Evolutionary conservation across 2,797 vertebrate genomes (phyloP).

Genomic region (Peromyscus attwateri): DNA sequence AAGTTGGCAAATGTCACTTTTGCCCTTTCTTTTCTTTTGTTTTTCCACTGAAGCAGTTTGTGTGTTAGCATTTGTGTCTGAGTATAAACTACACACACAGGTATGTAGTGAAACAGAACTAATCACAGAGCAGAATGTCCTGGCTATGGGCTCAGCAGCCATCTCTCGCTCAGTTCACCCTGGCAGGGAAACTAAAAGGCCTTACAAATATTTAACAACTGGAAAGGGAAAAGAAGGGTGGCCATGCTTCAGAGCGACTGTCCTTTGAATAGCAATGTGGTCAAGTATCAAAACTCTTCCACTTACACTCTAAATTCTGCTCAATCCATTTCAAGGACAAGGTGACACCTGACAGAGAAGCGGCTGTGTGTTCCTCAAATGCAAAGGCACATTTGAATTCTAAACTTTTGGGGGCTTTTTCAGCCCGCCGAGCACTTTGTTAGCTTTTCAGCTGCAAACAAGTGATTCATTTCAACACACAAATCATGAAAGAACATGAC

Average conservation of each 20-base stretch:
- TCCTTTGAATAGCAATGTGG: constrained; percentile 14
- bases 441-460: constrained; percentile 69
- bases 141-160: background rate
- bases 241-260: background rate
- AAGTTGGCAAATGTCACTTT: background rate
- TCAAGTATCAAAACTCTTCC: constrained; percentile 45
- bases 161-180: constrained; percentile 10
- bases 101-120: background rate
- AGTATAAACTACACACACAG: background rate
- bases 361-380: background rate
- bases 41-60: background rate
- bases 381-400: constrained; percentile 33
- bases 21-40: constrained; percentile 12
- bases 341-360: constrained; percentile 15
- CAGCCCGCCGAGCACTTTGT: constrained; percentile 23
- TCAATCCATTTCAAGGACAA: constrained; percentile 58
- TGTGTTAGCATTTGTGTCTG: constrained; percentile 54
- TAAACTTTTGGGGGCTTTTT: constrained; percentile 57
- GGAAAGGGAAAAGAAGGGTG: background rate
- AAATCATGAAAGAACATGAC: constrained; percentile 73
- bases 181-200: constrained; percentile 49
- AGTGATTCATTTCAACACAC: constrained; percentile 64
- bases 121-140: constrained; percentile 56
- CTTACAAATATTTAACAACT: background rate
- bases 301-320: background rate